Conservation (phyloP, 1,140 invertebrate genomes). For the Aphelenchoides avenae region DNA sequence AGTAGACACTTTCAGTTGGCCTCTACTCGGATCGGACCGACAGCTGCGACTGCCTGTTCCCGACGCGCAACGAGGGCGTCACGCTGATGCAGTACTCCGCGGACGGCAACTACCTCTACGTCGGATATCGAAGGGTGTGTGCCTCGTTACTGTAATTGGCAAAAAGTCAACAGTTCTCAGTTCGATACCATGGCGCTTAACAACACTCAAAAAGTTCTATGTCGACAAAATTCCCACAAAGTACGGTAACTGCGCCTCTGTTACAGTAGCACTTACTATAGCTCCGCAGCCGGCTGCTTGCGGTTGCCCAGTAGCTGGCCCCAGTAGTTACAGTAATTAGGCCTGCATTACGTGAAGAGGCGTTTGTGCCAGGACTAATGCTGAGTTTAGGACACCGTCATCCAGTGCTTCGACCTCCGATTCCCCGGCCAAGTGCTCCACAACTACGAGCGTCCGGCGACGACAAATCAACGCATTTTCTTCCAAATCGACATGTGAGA, state of each 20-base stretch:
- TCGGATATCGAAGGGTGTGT: slow-evolving; percentile 25
- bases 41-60: slow-evolving; percentile 34
- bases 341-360: too few species aligned
- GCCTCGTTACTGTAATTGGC: not conserved
- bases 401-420: slow-evolving; percentile 25
- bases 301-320: too few species aligned
- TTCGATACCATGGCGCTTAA: too few species aligned
- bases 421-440: slow-evolving; percentile 13
- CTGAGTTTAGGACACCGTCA: slow-evolving; percentile 5
- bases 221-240: too few species aligned
- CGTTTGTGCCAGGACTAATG: too few species aligned
- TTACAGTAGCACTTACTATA: too few species aligned
- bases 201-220: too few species aligned
- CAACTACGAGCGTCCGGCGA: slow-evolving; percentile 12
- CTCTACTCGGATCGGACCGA: slow-evolving; percentile 35
- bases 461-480: slow-evolving; percentile 25
- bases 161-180: too few species aligned
- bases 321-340: too few species aligned
- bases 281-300: too few species aligned
- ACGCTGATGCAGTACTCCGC: slow-evolving; percentile 38
- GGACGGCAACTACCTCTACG: slow-evolving; percentile 36
- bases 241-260: too few species aligned
- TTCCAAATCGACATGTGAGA: slow-evolving; percentile 22
- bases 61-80: slow-evolving; percentile 18
- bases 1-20: slow-evolving; percentile 30